Base-by-base conservation (phyloP, 2,113 vertebrate species). In the Columba livia region DNA sequence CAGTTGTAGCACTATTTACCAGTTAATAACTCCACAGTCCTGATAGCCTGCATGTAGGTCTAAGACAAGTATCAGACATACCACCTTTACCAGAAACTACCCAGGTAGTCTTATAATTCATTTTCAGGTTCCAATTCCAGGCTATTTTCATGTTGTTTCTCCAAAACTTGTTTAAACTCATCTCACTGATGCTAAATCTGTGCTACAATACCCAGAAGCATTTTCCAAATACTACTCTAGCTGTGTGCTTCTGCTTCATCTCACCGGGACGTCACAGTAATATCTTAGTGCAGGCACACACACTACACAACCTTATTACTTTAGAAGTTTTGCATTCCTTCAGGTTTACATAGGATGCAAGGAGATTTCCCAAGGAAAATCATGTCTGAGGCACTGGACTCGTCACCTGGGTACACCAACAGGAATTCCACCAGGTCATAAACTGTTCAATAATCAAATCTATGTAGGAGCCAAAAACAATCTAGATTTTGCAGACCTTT, bases 241-340 rank as follows among this genome's bases (percentile, higher is more conserved):
- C 23, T 74, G 6, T 24, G n/a, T 50, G 40, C 17, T 15, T 26
- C 34, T 84, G 14, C 25, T 32, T 17, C 21, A 51, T 14, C 5
- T 3, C 38, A n/a, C 44, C 4, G 32, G 24, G 25, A 15, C 0
- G 1, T 24, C 12, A 7, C 2, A 0, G 23, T 1, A 5, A 2
- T 10, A 14, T 8, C 57, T 44, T 57, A 56, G 47, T 7, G 20
- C 26, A 34, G 36, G 23, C 19, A 62, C 28, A 20, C 2, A 5
- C n/a, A 44, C 5, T 6, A 17, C 6, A 8, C 1, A 21, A 54
- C 11, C 12, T 9, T 61, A 15, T 51, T 17, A 23, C 29, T 26
- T 48, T 15, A 57, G 19, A 71, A 56, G 5, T 44, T 58, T 28
- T 40, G 7, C 10, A 9, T 20, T 83, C 38, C 28, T 66, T 29